Evolutionary conservation across 2,113 vertebrate species (phyloP).

Genomic region (Lethenteron camtschaticum): DNA sequence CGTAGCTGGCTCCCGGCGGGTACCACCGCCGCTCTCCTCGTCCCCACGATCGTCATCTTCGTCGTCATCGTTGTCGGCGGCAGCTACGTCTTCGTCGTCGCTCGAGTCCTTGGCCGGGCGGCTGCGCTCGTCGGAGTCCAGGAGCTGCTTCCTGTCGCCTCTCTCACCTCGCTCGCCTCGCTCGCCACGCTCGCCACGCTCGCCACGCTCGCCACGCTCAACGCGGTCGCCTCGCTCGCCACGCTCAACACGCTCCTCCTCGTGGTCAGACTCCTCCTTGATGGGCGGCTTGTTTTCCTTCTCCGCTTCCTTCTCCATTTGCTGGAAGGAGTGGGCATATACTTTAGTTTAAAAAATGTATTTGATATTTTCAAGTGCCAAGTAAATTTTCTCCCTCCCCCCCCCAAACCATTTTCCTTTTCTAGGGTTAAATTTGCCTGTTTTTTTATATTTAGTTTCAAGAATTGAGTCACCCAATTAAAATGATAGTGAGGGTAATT

Average conservation of each 20-base stretch:
- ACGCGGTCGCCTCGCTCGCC: conserved; percentile 10
- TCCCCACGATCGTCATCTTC: too few relatives aligned
- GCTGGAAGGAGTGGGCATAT: neutral
- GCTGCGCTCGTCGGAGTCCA: conserved; percentile 35
- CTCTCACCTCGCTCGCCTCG: conserved; percentile 52
- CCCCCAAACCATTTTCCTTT: neutral
- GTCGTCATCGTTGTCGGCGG: too few relatives aligned
- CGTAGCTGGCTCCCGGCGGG: too few relatives aligned
- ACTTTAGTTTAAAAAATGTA: too few relatives aligned
- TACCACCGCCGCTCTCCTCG: too few relatives aligned
- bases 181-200: conserved; percentile 18
- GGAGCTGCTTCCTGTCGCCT: conserved; percentile 51
- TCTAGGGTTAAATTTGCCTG: neutral
- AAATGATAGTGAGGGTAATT: neutral
- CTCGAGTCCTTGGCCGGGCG: too few relatives aligned
- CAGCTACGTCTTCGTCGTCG: too few relatives aligned
- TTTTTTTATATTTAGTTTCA: neutral
- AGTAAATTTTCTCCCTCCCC: neutral
- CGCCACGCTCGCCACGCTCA: conserved; percentile 46
- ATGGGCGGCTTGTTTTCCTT: conserved; percentile 64
- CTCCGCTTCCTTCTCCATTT: conserved; percentile 98
- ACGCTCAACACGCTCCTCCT: neutral
- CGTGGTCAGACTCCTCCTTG: conserved; percentile 51
- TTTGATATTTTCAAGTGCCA: neutral
- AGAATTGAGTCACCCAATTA: neutral